Base-by-base conservation (phyloP, 2,888 invertebrate species). In the Aplocera efformata region DNA sequence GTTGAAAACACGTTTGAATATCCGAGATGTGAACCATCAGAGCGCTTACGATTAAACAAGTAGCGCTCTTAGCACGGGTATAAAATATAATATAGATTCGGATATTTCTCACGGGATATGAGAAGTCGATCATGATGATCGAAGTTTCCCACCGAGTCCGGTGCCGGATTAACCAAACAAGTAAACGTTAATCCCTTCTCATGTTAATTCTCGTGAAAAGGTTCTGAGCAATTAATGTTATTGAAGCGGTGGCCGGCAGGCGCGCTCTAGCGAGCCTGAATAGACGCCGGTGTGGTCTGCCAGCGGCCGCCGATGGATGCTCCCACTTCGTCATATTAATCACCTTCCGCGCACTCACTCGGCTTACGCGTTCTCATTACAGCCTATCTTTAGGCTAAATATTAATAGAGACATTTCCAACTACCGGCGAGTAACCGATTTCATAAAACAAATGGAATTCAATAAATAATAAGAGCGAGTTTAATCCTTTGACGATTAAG, bases 311-410 rank as follows among this genome's bases (percentile, higher is more conserved):
- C 69, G 74, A 78, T 72, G 61, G 77, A 83, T 81, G 72, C 56
- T 65, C 58, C 66, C 77, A 73, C 78, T 83, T 71, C 73, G 73
- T 84, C 84, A 81, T 78, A 75, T 78, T 83, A 85, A 86, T 86
- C 74, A 78, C 76, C 67, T 64, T 68, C 76, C 55, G 67, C 67
- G 54, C 65, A 72, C 79, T 66, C 77, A 86, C 86, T 85, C 72
- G 82, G 79, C 81, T 86, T 86, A 86, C 86, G 86, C 86, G 73
- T 72, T 62, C 77, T 84, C 86, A 86, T 86, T 86, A 88, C 64
- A 66, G 61, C 60, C 64, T 85, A 72, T 81, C 86, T 84, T 79
- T 71, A 80, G 86, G 86, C 86, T 76, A 88, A 83, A 83, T 77
- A 75, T 74, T 85, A 88, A 86, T 86, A 83, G 84, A 86, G 85